Evolutionary conservation across 2,888 invertebrate species (phyloP), one percentile per base, ranked within the genome.

Genomic region (Caenorhabditis sp.): DNA sequence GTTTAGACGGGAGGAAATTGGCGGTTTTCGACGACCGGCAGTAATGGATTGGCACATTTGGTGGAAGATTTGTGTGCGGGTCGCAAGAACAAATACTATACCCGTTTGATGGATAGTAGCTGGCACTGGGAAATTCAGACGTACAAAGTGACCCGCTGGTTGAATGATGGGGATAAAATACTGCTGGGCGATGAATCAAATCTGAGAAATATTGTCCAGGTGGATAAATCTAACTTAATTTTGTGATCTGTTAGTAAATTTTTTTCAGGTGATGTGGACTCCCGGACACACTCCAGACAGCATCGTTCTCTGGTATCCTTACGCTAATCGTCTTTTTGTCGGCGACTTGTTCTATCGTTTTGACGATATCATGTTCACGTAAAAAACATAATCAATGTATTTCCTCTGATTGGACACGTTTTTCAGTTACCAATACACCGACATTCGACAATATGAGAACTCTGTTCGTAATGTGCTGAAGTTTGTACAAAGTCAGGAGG

Each of bases 261-360:
- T n/a, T n/a, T 82, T 84, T 38, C 54, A 87, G 85, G 85, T 87
- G 3, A 82, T 86, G 66, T 86, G 86, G 87, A 84, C 85, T 2
- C 88, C 88, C 5, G 88, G 88, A 28, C 88, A 88, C 47, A 88
- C 88, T 19, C 88, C 88, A 1, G 88, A 88, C 63, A 84, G 85
- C 61, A 77, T 88, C 24, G 84, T 85, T 49, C 68, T 88, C 12
- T 87, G 87, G 84, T 88, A 88, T 72, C 83, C 82, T 19, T 76
- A 70, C 35, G 86, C 79, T 35, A 83, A 77, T 64, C 77, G 88
- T 38, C 61, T 88, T 24, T 88, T 88, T 69, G 64, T 83, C n/a
- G 88, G 88, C 24, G 88, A 88, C 58, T 69, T 88, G 22, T 87
- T 88, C 61, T 86, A 88, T 58, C 81, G 85, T 66, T 88, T 88